Evolutionary conservation across 2,888 invertebrate genomes (phyloP).

Genomic region (Chloromyia formosa): DNA sequence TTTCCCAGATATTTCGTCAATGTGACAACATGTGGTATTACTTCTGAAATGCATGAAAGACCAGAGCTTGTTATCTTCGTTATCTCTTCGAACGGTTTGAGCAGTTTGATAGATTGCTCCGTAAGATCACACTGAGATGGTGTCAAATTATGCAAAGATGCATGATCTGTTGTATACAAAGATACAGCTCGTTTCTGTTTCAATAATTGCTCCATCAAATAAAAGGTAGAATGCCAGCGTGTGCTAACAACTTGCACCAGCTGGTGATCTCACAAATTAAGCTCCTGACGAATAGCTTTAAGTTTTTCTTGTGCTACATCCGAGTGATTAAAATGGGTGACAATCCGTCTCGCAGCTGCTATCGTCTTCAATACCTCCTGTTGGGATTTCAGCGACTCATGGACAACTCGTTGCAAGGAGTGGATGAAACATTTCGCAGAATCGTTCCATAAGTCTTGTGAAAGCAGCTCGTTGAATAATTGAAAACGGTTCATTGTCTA

Average conservation of each 20-base stretch:
- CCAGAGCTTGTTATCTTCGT: slow-evolving; percentile 52
- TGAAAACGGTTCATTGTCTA: no score
- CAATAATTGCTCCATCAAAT: slow-evolving; percentile 35
- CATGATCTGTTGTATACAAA: slow-evolving; percentile 34
- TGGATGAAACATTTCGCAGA: slow-evolving; percentile 45
- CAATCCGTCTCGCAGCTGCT: slow-evolving; percentile 47
- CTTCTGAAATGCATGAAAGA: slow-evolving; percentile 51
- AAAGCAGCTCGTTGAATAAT: no score
- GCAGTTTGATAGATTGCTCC: slow-evolving; percentile 46
- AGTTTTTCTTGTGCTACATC: slow-evolving; percentile 52
- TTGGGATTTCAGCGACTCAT: slow-evolving; percentile 50
- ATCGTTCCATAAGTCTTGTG: slow-evolving; percentile 32
- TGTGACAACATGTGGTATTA: slow-evolving; percentile 51
- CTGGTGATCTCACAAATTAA: slow-evolving; percentile 51
- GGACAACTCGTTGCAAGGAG: slow-evolving; percentile 41
- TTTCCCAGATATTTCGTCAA: slow-evolving; percentile 43
- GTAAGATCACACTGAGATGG: slow-evolving; percentile 45
- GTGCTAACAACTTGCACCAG: slow-evolving; percentile 49
- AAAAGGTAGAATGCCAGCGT: slow-evolving; percentile 45
- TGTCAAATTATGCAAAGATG: slow-evolving; percentile 38
- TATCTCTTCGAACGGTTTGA: slow-evolving; percentile 53
- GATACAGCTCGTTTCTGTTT: slow-evolving; percentile 31
- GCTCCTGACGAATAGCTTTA: slow-evolving; percentile 49
- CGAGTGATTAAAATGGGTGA: slow-evolving; percentile 53
- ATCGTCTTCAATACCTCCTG: slow-evolving; percentile 48